These are phyloP conservation scores for Dicranocentrus wangi DNA, from an alignment of 2,888 invertebrate genomes.

Conservation along the genomic window DNA sequence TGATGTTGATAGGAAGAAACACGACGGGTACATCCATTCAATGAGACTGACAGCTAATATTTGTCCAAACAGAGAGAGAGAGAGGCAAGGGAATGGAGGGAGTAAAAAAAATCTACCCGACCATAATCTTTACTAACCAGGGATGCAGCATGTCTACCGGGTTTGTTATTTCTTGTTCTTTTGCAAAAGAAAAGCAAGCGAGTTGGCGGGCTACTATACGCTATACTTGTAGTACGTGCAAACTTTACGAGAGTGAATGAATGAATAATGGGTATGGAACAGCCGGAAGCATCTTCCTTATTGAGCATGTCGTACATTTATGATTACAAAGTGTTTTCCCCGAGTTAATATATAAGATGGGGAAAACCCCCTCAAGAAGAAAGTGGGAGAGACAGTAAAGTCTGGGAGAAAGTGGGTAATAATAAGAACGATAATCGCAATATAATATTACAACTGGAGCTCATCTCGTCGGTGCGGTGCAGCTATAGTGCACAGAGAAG, in stretches of 20 bases:
- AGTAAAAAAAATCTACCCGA: no score
- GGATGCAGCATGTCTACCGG: no score
- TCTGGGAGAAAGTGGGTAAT: slow-evolving; percentile 42
- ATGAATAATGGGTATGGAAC: slow-evolving; percentile 44
- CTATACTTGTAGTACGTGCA: not conserved
- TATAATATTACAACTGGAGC: slow-evolving; percentile 23
- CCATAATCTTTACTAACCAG: no score
- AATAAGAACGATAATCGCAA: slow-evolving; percentile 42
- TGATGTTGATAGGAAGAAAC: no score
- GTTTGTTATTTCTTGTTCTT: no score
- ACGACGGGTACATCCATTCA: no score
- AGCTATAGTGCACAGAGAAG: not conserved
- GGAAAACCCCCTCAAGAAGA: no score
- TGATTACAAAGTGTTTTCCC: slow-evolving; percentile 7
- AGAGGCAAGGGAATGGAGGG: not conserved
- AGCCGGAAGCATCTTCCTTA: slow-evolving; percentile 28
- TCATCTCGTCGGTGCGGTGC: not conserved
- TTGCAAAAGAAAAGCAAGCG: no score
- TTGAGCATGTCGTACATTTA: slow-evolving; percentile 38
- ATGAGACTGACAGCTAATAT: slow-evolving; percentile 3
- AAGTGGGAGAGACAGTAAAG: slow-evolving; percentile 13
- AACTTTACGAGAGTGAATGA: not conserved
- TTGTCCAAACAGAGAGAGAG: not conserved
- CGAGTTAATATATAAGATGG: not conserved
- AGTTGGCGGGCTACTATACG: no score